Evolutionary conservation across 2,113 vertebrate genomes (phyloP).

Genomic region (Cynopterus brachyotis): DNA sequence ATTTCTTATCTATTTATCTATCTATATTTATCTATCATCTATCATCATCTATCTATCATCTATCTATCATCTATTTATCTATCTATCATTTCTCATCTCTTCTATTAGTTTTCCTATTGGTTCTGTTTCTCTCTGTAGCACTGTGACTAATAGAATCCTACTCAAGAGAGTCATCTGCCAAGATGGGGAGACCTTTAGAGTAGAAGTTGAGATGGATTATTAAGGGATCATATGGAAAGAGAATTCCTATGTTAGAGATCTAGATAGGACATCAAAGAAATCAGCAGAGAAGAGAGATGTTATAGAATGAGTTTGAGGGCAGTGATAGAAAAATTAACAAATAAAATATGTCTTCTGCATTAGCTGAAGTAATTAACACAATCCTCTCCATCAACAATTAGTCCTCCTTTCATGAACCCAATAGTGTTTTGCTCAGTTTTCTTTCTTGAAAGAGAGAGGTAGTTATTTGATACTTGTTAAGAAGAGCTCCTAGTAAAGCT

Average conservation of each 20-base stretch:
- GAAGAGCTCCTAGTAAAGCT: background rate
- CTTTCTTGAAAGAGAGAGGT: background rate
- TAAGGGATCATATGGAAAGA: background rate
- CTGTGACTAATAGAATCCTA: background rate
- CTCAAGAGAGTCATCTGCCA: background rate
- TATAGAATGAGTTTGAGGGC: background rate
- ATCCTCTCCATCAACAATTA: background rate
- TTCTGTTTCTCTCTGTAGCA: background rate
- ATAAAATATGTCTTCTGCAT: background rate
- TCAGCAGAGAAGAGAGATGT: background rate
- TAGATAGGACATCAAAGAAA: background rate
- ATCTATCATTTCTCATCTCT: background rate
- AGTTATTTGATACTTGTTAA: background rate
- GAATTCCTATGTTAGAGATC: background rate
- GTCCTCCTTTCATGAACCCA: background rate
- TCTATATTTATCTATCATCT: too few species aligned
- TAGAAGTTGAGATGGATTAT: background rate
- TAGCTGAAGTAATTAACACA: background rate
- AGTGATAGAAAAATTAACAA: background rate
- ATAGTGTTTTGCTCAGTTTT: background rate
- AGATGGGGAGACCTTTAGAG: background rate
- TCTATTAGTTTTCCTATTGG: background rate
- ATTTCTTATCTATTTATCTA: background rate
- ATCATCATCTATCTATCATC: background rate
- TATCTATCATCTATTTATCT: background rate